These are phyloP conservation scores for Sarcophaga caerulescens DNA, from an alignment of 2,888 invertebrate genomes.

Conservation along the genomic window DNA sequence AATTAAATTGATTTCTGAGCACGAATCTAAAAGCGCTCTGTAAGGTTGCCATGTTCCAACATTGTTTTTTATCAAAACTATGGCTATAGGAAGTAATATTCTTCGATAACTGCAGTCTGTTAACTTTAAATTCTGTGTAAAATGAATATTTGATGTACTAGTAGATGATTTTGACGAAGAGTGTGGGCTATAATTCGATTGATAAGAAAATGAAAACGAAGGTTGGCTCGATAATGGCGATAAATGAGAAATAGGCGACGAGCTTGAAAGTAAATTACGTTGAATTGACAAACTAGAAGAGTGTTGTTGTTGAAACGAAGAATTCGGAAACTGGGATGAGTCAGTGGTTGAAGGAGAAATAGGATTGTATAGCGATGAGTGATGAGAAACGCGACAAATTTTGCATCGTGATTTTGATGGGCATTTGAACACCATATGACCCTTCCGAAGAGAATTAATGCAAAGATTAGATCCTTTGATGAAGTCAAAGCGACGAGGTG, in stretches of 20 bases:
- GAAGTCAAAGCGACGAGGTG: slow-evolving; percentile 27
- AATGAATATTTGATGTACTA: background rate
- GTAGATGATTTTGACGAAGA: background rate
- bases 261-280: background rate
- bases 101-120: background rate
- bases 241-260: background rate
- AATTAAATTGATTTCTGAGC: too few species aligned
- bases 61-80: slow-evolving; percentile 27
- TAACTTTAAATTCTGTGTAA: background rate
- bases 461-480: slow-evolving; percentile 31
- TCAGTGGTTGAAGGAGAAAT: background rate
- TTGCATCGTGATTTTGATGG: slow-evolving; percentile 28
- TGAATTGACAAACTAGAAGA: too few species aligned
- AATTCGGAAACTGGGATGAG: background rate
- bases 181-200: background rate
- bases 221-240: background rate
- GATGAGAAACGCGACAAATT: slow-evolving; percentile 24
- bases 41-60: slow-evolving; percentile 22
- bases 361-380: background rate
- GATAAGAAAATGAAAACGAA: background rate
- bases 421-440: slow-evolving; percentile 24
- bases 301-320: background rate
- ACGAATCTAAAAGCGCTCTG: background rate
- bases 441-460: slow-evolving; percentile 43
- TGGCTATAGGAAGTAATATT: background rate